These are phyloP conservation scores for Chelonus insularis DNA, from an alignment of 1,140 invertebrate genomes.

Conservation along the genomic window DNA sequence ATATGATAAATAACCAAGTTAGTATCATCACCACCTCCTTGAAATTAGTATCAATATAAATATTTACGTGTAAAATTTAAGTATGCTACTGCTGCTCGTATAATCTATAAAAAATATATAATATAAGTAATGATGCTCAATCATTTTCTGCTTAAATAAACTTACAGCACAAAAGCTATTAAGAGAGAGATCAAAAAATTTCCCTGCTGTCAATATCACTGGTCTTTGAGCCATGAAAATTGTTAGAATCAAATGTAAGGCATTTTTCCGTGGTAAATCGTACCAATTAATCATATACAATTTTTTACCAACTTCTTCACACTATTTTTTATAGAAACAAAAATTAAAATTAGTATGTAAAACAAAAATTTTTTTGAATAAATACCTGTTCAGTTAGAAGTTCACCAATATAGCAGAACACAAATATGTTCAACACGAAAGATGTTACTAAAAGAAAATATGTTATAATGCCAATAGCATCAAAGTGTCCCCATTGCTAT, in stretches of 20 bases:
- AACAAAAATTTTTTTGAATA: constrained; percentile 1
- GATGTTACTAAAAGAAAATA: constrained; percentile 31
- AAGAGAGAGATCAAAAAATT: constrained; percentile 18
- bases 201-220: constrained; percentile 13
- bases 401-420: constrained; percentile 44
- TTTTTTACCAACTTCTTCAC: constrained; percentile 27
- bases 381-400: constrained; percentile 36
- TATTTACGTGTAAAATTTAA: constrained; percentile 31
- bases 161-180: constrained; percentile 10
- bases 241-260: constrained; percentile 24
- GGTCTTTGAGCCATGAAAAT: constrained; percentile 26
- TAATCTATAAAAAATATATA: constrained; percentile 32
- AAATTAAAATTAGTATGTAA: not conserved
- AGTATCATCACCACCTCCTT: no score
- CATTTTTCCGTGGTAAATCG: constrained; percentile 18
- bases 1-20: no score
- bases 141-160: no score
- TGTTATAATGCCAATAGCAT: constrained; percentile 23
- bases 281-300: constrained; percentile 36
- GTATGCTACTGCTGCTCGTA: constrained; percentile 39
- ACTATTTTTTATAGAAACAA: constrained; percentile 28
- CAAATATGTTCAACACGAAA: constrained; percentile 39
- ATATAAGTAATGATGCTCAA: no score
- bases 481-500: not conserved
- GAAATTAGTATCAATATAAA: not conserved